A percentile compares a stretch with the other conserved stretches of the same genome.
Conservation (phyloP, 2,113 vertebrate genomes). For the human (Homo sapiens) region DNA sequence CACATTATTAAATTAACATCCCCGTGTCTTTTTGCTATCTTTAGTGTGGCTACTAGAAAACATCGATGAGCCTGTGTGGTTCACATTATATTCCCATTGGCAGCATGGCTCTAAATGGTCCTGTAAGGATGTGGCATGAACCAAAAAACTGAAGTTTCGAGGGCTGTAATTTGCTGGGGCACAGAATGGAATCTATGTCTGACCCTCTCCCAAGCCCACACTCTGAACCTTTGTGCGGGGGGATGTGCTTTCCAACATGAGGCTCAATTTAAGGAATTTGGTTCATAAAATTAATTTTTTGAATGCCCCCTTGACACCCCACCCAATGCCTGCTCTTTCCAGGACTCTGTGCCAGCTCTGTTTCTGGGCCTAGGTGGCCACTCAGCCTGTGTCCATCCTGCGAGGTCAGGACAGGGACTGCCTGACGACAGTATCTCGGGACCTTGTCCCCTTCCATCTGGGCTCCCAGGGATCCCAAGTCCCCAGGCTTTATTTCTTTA, state of each 20-base stretch:
- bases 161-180: no score
- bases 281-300: not conserved
- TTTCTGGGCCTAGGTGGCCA: not conserved
- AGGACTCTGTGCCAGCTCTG: not conserved
- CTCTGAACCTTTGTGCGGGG: no score
- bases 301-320: not conserved
- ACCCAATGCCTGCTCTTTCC: no score
- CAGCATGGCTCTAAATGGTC: not conserved
- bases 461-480: not conserved
- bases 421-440: not conserved
- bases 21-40: not conserved
- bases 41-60: not conserved
- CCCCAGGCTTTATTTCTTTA: no score
- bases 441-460: no score
- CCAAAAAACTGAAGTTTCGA: not conserved
- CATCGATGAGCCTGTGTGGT: no score
- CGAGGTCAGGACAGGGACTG: not conserved
- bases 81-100: rapidly evolving
- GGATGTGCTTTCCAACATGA: not conserved
- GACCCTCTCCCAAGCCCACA: not conserved
- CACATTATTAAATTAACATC: rapidly evolving
- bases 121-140: not conserved
- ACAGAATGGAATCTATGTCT: rapidly evolving
- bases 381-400: not conserved
- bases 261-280: not conserved